Evolutionary conservation across 2,888 invertebrate species (phyloP).

Genomic region (Acanthosepion esculentum): DNA sequence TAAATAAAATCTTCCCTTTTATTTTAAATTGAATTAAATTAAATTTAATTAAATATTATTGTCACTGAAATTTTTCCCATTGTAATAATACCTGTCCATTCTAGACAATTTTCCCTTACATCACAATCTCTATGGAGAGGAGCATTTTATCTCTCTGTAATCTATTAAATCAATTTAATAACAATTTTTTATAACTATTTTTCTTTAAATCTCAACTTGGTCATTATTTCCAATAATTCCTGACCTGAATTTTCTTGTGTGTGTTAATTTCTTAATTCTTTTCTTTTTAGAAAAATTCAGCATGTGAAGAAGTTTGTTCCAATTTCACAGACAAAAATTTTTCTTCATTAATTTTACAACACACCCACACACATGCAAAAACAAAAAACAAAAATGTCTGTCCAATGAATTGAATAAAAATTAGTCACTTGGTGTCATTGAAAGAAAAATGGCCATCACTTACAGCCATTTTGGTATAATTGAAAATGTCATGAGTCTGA

Average conservation of each 20-base stretch:
- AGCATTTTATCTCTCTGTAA: not conserved
- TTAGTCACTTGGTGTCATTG: conserved; percentile 21
- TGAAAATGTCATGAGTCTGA: conserved; percentile 20
- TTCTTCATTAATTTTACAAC: not conserved
- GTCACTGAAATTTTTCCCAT: not conserved
- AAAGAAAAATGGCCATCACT: conserved; percentile 23
- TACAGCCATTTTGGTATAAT: conserved; percentile 22
- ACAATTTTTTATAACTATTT: not conserved
- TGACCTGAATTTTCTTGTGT: not conserved
- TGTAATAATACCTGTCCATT: conserved; percentile 8
- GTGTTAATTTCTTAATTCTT: not conserved
- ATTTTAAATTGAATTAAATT: not conserved
- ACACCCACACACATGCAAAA: not conserved
- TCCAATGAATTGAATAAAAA: not conserved
- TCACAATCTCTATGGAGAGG: not conserved
- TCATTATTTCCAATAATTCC: conserved; percentile 33
- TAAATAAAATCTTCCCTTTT: not conserved
- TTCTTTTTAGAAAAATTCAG: not conserved
- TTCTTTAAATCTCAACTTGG: not conserved
- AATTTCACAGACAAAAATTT: not conserved
- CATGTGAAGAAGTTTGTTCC: not conserved
- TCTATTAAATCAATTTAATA: not conserved
- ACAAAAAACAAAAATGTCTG: not conserved
- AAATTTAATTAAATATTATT: conserved; percentile 8
- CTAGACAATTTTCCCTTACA: not conserved